Percentiles rank a stretch among this genome's conserved stretches.
Evolutionary conservation across 2,113 vertebrate genomes (phyloP).

Genomic region (Clarias magur): DNA sequence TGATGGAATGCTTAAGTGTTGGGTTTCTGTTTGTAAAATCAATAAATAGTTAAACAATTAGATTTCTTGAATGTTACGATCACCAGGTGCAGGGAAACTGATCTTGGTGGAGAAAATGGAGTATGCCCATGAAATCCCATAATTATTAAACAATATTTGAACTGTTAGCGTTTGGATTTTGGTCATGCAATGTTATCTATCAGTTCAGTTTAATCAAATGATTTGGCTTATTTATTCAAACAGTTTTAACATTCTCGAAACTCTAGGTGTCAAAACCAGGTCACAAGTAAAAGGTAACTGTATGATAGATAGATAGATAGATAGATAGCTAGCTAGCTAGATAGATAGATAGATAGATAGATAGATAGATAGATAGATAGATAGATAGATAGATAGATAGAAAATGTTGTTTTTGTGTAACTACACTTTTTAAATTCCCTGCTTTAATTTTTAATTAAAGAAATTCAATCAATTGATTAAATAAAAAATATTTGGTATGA

Average conservation of each 20-base stretch:
- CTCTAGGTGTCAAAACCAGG: background rate
- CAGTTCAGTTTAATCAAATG: background rate
- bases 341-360: constrained; percentile 4
- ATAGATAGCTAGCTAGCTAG: background rate
- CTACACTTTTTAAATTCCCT: background rate
- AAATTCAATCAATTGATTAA: too few species aligned
- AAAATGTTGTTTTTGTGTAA: background rate
- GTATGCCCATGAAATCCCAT: background rate
- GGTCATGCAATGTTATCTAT: background rate
- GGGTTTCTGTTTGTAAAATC: background rate
- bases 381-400: background rate
- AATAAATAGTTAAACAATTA: background rate
- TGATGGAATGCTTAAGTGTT: background rate
- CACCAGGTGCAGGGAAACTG: background rate
- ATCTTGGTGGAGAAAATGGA: constrained; percentile 15
- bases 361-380: background rate
- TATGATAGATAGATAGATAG: background rate
- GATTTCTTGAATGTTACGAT: background rate
- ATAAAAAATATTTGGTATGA: background rate
- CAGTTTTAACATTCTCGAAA: background rate
- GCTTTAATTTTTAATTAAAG: background rate
- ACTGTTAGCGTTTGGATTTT: background rate
- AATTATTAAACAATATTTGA: background rate
- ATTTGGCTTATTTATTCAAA: background rate
- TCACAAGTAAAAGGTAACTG: background rate